phyloP scores from a whole-genome alignment of 2,888 invertebrate genomes.

The Dasysyrphus tricinctus region DNA sequence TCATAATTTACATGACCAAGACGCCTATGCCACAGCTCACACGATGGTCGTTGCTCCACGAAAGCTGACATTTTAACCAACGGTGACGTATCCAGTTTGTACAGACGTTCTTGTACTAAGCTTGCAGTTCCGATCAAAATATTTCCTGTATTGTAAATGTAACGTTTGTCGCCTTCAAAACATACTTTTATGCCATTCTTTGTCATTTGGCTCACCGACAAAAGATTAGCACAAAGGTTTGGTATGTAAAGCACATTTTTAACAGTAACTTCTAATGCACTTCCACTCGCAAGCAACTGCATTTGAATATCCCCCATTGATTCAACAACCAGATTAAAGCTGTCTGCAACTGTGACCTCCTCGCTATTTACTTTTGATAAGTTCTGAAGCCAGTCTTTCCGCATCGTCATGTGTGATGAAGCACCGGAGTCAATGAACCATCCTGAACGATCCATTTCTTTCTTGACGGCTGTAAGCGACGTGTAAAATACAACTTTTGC shows the following conservation, averaged over 20 bases:
- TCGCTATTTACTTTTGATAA: not conserved
- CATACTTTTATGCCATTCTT: not conserved
- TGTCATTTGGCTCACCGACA: constrained; percentile 6
- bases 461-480: not conserved
- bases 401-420: constrained; percentile 7
- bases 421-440: constrained; percentile 5
- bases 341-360: constrained; percentile 6
- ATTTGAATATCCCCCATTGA: no score
- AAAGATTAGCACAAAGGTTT: constrained; percentile 3
- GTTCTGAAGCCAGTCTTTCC: not conserved
- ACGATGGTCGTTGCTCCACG: not conserved
- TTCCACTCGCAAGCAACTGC: not conserved
- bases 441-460: not conserved
- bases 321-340: not conserved
- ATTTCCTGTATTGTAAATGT: not conserved
- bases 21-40: constrained; percentile 7
- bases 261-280: not conserved
- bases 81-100: not conserved
- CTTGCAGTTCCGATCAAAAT: not conserved
- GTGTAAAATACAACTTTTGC: no score
- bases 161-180: not conserved
- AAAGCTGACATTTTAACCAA: no score
- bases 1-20: constrained; percentile 10
- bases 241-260: constrained; percentile 1
- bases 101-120: not conserved